Conservation (phyloP, 2,888 invertebrate genomes). For the Bombylius discolor region DNA sequence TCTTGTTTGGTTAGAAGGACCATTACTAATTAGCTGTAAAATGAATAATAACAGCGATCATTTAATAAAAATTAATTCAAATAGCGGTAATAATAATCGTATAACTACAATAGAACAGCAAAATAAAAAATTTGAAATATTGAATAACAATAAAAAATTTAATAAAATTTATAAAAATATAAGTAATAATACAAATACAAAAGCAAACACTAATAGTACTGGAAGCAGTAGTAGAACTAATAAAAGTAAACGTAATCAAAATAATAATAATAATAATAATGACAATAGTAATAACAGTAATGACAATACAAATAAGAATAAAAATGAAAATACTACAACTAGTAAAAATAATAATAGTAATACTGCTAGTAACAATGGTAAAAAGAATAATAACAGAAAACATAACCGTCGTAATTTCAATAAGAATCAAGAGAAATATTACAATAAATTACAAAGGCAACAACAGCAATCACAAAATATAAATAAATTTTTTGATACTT, state of each 20-base stretch:
- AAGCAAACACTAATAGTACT: not conserved
- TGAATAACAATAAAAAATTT: slow-evolving; percentile 7
- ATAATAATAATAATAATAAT: slow-evolving; percentile 8
- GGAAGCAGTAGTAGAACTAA: not conserved
- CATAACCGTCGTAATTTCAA: not conserved
- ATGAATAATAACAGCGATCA: slow-evolving; percentile 11
- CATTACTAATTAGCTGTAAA: slow-evolving; percentile 28
- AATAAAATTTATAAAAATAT: slow-evolving; percentile 8
- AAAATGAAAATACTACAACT: not conserved
- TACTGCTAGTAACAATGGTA: not conserved
- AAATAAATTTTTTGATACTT: too few relatives aligned
- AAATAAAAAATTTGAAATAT: slow-evolving; percentile 3
- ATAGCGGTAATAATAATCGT: slow-evolving; percentile 2
- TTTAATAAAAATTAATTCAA: slow-evolving; percentile 3
- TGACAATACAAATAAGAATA: not conserved
- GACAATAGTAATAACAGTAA: slow-evolving; percentile 6
- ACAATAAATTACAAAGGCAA: not conserved
- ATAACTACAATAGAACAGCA: slow-evolving; percentile 3
- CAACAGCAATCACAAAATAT: not conserved
- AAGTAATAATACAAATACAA: slow-evolving; percentile 4
- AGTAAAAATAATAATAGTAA: not conserved
- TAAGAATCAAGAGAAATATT: not conserved
- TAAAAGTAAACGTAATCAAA: not conserved
- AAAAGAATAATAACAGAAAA: slow-evolving; percentile 1
- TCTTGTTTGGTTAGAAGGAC: slow-evolving; percentile 30